A percentile compares a stretch with the other conserved stretches of the same genome.
These are phyloP conservation scores for Ips typographus DNA, from an alignment of 1,140 invertebrate species.

Conservation along the genomic window DNA sequence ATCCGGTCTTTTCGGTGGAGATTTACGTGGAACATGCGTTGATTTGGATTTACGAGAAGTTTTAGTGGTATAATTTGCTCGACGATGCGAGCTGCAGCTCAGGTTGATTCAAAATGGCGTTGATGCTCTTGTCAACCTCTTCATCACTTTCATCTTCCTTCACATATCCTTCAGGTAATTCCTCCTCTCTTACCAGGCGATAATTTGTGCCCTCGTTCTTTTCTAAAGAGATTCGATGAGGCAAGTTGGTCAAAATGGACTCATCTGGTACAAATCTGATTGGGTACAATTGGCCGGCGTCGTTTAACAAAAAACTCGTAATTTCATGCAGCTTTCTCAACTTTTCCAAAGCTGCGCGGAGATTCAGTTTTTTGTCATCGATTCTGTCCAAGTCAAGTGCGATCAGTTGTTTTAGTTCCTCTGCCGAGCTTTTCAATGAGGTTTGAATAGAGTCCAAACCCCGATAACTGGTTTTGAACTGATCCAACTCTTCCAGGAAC, in stretches of 20 bases:
- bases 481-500: constrained; percentile 24
- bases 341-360: constrained; percentile 32
- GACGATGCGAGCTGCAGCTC: neutral
- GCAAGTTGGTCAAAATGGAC: constrained; percentile 18
- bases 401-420: constrained; percentile 19
- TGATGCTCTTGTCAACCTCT: constrained; percentile 3
- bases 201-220: constrained; percentile 23
- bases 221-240: constrained; percentile 24
- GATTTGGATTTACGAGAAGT: neutral
- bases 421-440: constrained; percentile 1
- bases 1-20: neutral
- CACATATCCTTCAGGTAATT: constrained; percentile 33
- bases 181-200: constrained; percentile 29
- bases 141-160: constrained; percentile 22
- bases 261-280: constrained; percentile 35
- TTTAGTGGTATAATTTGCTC: neutral
- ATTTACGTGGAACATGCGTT: neutral
- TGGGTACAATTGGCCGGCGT: neutral
- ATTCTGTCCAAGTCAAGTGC: constrained; percentile 6
- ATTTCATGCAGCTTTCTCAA: constrained; percentile 25
- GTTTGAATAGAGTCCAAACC: constrained; percentile 10
- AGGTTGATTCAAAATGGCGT: neutral
- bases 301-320: constrained; percentile 37
- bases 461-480: constrained; percentile 12
- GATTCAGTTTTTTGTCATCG: constrained; percentile 32